These are phyloP conservation scores for Anoplopoma fimbria DNA, from an alignment of 2,113 vertebrate species.

Conservation along the genomic window DNA sequence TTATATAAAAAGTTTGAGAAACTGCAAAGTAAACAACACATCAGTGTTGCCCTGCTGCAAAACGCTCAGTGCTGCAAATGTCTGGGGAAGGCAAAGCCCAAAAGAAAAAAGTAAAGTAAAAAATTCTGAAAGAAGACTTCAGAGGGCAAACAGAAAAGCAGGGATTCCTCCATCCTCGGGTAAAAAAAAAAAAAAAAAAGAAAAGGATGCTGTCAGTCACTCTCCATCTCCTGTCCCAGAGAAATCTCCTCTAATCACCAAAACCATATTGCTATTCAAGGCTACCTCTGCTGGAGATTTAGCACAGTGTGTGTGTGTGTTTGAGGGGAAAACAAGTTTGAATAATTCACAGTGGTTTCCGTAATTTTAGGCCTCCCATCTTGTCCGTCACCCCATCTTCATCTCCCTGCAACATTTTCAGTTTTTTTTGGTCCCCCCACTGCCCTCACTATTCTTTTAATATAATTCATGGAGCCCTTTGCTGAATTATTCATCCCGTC, in stretches of 20 bases:
- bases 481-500: slow-evolving; percentile 79
- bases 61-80: background rate
- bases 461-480: slow-evolving; percentile 54
- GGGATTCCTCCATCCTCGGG: slow-evolving; percentile 1
- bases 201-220: too few relatives aligned
- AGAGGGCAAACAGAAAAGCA: slow-evolving; percentile 24
- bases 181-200: too few relatives aligned
- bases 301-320: slow-evolving; percentile 3
- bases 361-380: slow-evolving; percentile 40
- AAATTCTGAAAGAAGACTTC: slow-evolving; percentile 32
- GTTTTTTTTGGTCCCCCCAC: background rate
- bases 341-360: slow-evolving; percentile 58
- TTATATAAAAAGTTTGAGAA: background rate
- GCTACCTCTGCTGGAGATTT: slow-evolving; percentile 26
- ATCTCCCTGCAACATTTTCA: slow-evolving; percentile 1
- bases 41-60: background rate
- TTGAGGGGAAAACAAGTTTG: slow-evolving; percentile 16
- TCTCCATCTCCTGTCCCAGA: slow-evolving; percentile 36
- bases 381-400: background rate
- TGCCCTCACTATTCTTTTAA: slow-evolving; percentile 64
- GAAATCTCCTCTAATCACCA: slow-evolving; percentile 42
- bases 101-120: background rate
- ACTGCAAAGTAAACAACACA: slow-evolving; percentile 32
- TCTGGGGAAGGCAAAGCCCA: slow-evolving; percentile 2
- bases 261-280: slow-evolving; percentile 51